Evolutionary conservation across 2,888 invertebrate genomes (phyloP), one percentile per base, ranked within the genome.

Genomic region (Trichacis sp.): DNA sequence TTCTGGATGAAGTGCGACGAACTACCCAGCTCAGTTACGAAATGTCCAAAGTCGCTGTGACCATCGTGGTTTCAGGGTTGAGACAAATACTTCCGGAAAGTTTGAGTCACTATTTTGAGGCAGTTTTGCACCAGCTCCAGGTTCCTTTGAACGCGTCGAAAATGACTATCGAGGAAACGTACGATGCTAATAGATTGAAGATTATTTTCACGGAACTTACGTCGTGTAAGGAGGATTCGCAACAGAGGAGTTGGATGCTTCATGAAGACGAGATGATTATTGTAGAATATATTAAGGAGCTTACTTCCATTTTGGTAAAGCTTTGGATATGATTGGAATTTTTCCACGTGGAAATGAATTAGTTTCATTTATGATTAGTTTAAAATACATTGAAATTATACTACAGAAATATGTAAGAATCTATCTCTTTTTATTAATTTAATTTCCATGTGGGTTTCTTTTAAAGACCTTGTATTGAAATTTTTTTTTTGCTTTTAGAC

Each of bases 211-310:
- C 90, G 68, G 92, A 96, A 68, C 85, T 97, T 69, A 93, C 93
- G 1, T 92, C 92, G 65, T 95, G 96, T 70, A 96, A 96, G 72
- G 95, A 97, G 79, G 97, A 97, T 82, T 94, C 96, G 0, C 97
- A 98, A 79, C 97, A 98, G 79, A 87, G 97, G 59, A 96, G 95
- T 73, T 97, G 97, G 97, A 94, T 95, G 83, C 86, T 97, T 24
- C 94, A 97, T 81, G 97, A 97, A 81, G 97, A 97, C 82, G 96
- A 97, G 71, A 89, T 90, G 62, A 92, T 93, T 72, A 97, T 97
- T 78, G 90, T 91, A 62, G 93, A 94, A 64, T 93, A 95, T 82
- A 87, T 97, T 57, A 88, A 90, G 56, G 93, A 94, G 82, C 87
- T 94, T 18, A 92, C 92, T 49, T 93, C 93, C 67, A 94, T 95